Conservation (phyloP, 2,797 vertebrate genomes). For the Cirrhinus mrigala region DNA sequence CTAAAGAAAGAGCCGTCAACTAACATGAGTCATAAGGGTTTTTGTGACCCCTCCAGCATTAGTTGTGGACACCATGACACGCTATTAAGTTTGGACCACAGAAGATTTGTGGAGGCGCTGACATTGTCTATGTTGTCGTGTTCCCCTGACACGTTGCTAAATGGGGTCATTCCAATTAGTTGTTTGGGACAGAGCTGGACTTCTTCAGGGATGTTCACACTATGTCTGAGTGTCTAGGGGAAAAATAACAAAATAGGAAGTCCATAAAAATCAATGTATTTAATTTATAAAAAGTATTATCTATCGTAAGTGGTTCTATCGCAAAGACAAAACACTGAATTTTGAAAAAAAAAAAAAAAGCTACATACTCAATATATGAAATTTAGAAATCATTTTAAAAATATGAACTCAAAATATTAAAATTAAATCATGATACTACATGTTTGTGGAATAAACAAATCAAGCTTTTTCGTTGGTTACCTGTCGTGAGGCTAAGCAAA, state of each 20-base stretch:
- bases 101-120: constrained; percentile 81
- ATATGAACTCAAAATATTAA: neutral
- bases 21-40: constrained; percentile 74
- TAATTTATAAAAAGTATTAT: neutral
- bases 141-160: constrained; percentile 78
- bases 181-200: constrained; percentile 68
- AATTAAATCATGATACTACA: neutral
- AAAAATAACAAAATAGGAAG: constrained; percentile 16
- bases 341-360: neutral
- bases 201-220: constrained; percentile 63
- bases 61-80: constrained; percentile 74
- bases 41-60: constrained; percentile 76
- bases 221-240: constrained; percentile 50
- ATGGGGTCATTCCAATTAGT: constrained; percentile 82
- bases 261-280: constrained; percentile 4
- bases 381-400: neutral
- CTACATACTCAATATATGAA: neutral
- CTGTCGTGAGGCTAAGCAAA: constrained; percentile 27
- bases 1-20: constrained; percentile 72
- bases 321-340: neutral
- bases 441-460: neutral
- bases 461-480: neutral
- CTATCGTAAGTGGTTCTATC: neutral
- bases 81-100: constrained; percentile 72
- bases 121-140: constrained; percentile 73